Base-by-base conservation (phyloP, 2,888 invertebrate species). In the Pocota personata region DNA sequence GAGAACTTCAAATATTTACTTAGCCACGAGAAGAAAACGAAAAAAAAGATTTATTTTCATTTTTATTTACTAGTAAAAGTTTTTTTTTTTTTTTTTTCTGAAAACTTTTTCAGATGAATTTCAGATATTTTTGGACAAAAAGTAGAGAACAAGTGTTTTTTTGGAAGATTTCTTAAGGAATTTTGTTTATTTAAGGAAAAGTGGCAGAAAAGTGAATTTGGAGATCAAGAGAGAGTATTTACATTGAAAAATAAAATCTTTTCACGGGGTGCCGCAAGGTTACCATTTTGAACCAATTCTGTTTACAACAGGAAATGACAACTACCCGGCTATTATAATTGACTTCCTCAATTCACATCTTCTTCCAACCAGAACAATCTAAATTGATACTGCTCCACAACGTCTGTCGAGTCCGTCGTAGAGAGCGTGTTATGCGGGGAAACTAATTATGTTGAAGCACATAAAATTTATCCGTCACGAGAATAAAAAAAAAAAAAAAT, bases 361-460 rank as follows among this genome's bases (percentile, higher is more conserved):
- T 16, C 72, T 12, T 12, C 21, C 52, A 37, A 72, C 32, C 67
- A 40, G 60, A 78, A 67, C 37, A 62, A 50, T 57, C 24, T 57
- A 21, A 73, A 69, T 69, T 79, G 19, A 12, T 50, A 30, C 24
- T 60, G 75, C 46, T 62, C 82, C 64, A 66, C 7, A 40, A 43
- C 27, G 77, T 83, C 82, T 78, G 35, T 52, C 8, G 37, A 27
- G 24, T 60, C 35, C 58, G 55, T 14, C 12, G 24, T 8, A 57
- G 40, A 16, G 19, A 27, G 35, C 30, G 24, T 30, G 14, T 21
- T 10, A 69, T 3, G 7, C 3, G n/a, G 10, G 24, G 24, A 57
- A 52, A 73, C 72, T 69, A 73, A 75, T 71, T 79, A 75, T 79
- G 64, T 64, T 43, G 64, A 43, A n/a, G 37, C 19, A 73, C 60